These are phyloP conservation scores for Mizuhopecten yessoensis DNA, from an alignment of 1,140 invertebrate species.

Conservation along the genomic window DNA sequence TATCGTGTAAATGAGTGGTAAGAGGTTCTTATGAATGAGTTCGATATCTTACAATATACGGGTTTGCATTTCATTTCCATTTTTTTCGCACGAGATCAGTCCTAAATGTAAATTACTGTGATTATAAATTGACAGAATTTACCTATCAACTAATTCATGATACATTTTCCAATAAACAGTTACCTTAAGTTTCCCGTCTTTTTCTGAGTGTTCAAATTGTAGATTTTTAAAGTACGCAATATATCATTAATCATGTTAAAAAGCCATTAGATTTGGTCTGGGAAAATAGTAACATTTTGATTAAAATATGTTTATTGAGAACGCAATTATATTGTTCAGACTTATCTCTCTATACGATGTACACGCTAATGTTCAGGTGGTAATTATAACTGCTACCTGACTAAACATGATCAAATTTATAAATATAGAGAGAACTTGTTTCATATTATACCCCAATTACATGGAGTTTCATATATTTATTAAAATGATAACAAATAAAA, in stretches of 20 bases:
- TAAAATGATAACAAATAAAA: no score
- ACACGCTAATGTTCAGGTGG: no score
- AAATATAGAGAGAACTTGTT: no score
- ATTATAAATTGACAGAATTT: not conserved
- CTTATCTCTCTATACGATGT: no score
- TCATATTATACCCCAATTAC: no score
- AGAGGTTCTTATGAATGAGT: not conserved
- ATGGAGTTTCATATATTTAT: no score
- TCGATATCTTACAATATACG: not conserved
- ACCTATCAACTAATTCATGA: not conserved
- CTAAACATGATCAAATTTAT: no score
- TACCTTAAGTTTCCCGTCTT: not conserved
- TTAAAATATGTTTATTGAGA: not conserved
- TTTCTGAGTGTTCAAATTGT: not conserved
- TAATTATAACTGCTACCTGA: no score
- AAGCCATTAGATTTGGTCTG: not conserved
- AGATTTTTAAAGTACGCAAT: not conserved
- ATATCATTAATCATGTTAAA: not conserved
- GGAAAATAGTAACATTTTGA: not conserved
- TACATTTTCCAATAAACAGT: not conserved
- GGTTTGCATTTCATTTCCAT: not conserved
- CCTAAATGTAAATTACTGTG: not conserved
- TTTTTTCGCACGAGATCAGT: not conserved
- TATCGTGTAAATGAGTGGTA: no score
- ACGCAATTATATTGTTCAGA: no score